Evolutionary conservation across 2,888 invertebrate genomes (phyloP), one percentile per base, ranked within the genome.

Genomic region (Zelleria hepariella): DNA sequence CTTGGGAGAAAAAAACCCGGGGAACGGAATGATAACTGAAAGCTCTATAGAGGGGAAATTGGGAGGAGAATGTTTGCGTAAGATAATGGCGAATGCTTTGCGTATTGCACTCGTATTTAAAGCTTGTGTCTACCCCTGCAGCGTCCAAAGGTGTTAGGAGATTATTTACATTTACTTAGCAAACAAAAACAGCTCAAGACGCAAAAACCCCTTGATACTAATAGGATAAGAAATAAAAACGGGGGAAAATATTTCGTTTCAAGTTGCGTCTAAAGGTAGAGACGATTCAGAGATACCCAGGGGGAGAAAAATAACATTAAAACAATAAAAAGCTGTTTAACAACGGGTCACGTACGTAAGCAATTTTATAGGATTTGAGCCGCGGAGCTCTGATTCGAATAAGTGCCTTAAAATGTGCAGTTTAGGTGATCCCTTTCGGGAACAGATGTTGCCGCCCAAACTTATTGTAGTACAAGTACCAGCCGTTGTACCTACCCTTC

Each of bases 331-430:
- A 27, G 49, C 54, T 21, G 48, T 61, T 61, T 58, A 49, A 8
- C 48, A 56, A 73, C 84, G 62, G 65, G 72, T 77, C 84, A 85
- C 84, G 84, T 83, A 66, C 67, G 63, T 65, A 69, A 74, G 78
- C 80, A 80, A 82, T 82, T 84, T 82, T 78, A 79, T 77, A 80
- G 77, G 77, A 57, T 59, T 59, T 53, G 32, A 42, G 15, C 48
- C 21, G 54, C 6, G 24, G 21, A 56, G 54, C 42, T 49, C 58
- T 42, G 26, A 27, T 56, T 27, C 51, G 48, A 47, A 53, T 58
- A 58, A 59, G 26, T 21, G 57, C 59, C 62, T 62, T 60, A 15
- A 62, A 62, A 62, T 60, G 61, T 62, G 62, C 60, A 62, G 58
- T 61, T 59, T 58, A 64, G 59, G 60, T 61, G 64, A 24, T 24